Percentiles rank a stretch among this genome's conserved stretches.
These are phyloP conservation scores for Cnemophilus loriae DNA, from an alignment of 2,113 vertebrate species.

Conservation along the genomic window DNA sequence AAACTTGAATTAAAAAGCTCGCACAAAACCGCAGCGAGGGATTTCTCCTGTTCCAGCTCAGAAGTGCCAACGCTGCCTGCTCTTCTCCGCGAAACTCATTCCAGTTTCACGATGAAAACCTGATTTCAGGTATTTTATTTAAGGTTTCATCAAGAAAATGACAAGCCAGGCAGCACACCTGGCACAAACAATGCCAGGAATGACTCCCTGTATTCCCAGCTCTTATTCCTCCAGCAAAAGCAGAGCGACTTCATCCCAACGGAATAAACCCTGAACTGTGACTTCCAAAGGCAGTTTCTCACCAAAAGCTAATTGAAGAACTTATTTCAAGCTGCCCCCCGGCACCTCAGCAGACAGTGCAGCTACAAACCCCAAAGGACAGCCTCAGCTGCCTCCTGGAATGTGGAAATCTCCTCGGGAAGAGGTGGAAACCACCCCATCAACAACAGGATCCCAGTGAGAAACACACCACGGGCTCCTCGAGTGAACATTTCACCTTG, in stretches of 20 bases:
- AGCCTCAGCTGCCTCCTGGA: not conserved
- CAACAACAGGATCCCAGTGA: accelerated
- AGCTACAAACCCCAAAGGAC: not conserved
- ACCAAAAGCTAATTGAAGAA: not conserved
- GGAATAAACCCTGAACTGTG: not conserved
- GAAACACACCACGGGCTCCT: not conserved
- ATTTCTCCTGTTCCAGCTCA: accelerated
- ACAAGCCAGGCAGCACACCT: accelerated
- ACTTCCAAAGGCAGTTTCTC: not conserved
- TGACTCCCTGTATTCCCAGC: not conserved
- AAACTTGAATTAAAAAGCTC: accelerated
- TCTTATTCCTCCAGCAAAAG: not conserved
- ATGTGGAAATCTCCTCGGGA: not conserved
- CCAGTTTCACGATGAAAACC: accelerated
- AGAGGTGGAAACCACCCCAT: not conserved
- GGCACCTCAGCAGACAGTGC: not conserved
- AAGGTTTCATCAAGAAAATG: not conserved
- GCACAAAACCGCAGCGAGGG: accelerated
- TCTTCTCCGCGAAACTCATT: accelerated
- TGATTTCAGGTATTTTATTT: not conserved
- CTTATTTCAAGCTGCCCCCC: not conserved
- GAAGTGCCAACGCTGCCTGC: accelerated
- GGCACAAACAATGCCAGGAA: accelerated
- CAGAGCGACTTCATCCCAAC: not conserved
- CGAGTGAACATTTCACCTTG: accelerated